These are phyloP conservation scores for Bemisia tabaci DNA, from an alignment of 1,140 invertebrate species.

Conservation along the genomic window DNA sequence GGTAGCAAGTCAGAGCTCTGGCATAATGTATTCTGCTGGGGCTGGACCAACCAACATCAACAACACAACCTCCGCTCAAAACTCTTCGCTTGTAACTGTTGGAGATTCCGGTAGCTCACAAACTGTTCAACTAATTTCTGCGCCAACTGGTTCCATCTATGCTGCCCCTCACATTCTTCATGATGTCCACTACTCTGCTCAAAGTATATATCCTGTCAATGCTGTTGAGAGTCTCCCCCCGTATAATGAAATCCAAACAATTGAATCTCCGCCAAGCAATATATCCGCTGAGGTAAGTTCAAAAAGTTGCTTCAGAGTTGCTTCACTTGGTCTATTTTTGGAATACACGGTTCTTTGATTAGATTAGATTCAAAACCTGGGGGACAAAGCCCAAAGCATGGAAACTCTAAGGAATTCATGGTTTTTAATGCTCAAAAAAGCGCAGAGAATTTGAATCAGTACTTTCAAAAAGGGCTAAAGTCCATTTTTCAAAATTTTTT, in stretches of 20 bases:
- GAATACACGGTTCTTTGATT: no score
- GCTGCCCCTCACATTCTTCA: background rate
- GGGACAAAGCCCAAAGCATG: no score
- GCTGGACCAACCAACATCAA: background rate
- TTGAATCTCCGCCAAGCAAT: background rate
- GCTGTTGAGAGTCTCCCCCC: background rate
- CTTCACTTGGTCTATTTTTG: no score
- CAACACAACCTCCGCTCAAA: background rate
- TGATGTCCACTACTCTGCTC: background rate
- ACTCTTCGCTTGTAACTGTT: background rate
- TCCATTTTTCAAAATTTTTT: no score
- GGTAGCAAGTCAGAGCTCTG: background rate
- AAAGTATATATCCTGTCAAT: background rate
- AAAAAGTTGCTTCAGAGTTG: no score
- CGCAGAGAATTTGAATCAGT: no score
- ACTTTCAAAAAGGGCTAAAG: no score
- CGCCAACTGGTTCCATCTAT: background rate
- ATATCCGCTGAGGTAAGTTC: background rate
- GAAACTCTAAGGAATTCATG: no score
- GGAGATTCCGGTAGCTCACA: background rate
- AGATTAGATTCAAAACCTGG: no score
- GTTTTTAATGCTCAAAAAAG: no score
- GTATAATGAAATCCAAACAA: background rate
- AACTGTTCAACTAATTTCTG: background rate
- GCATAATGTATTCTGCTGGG: background rate